A percentile compares a stretch with the other conserved stretches of the same genome.
These are phyloP conservation scores for Serinus canaria DNA, from an alignment of 2,113 vertebrate species.

Conservation along the genomic window DNA sequence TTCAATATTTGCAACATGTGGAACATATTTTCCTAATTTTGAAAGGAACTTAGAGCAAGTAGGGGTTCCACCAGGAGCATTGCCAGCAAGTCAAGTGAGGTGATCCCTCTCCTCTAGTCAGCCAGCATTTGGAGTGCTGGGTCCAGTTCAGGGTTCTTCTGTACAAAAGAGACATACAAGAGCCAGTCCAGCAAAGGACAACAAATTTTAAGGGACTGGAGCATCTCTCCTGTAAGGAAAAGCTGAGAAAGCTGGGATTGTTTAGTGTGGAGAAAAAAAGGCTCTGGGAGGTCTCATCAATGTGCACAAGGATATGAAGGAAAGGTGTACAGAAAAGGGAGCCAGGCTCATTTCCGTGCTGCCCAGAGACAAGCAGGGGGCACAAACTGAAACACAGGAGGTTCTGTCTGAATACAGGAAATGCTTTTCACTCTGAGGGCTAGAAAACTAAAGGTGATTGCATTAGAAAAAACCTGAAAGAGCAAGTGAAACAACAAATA, in stretches of 20 bases:
- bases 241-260: not conserved
- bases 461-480: not conserved
- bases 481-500: not conserved
- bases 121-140: not conserved
- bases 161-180: not conserved
- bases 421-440: not conserved
- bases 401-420: not conserved
- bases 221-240: not conserved
- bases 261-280: not conserved
- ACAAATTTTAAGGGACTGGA: not conserved
- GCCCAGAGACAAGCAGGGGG: not conserved
- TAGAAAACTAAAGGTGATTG: not conserved
- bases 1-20: not conserved
- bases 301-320: not conserved
- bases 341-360: not conserved
- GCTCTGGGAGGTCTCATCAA: not conserved
- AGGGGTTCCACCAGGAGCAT: not conserved
- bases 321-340: not conserved
- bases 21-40: not conserved
- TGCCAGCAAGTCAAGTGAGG: not conserved
- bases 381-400: not conserved
- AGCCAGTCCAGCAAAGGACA: not conserved
- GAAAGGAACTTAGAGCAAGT: not conserved
- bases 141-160: not conserved
- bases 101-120: not conserved